Base-by-base conservation (phyloP, 2,888 invertebrate genomes). In the Amphipoea oculea region DNA sequence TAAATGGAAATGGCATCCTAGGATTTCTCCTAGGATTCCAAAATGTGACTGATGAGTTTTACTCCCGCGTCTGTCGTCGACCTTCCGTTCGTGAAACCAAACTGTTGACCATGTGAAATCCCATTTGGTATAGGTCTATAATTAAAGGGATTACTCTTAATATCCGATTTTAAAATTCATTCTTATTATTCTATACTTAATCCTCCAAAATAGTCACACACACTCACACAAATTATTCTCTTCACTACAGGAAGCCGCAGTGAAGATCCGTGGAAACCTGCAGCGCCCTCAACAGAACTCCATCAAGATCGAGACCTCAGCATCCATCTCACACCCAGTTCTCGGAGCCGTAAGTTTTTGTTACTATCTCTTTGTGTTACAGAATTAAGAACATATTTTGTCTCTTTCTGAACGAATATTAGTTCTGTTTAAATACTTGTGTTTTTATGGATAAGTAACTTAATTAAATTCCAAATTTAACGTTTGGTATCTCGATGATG, bases 271-370 rank as follows among this genome's bases (percentile, higher is more conserved):
- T 23, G 95, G 94, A 54, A 89, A 89, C 17, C 51, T 95, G 6
- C 85, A 91, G 51, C 92, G 92, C 12, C 93, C 94, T 7, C 90
- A 88, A 14, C 93, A 94, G 29, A 94, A 95, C 88, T 88, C 89
- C 20, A 76, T 96, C 86, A 94, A 93, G 86, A 91, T 96, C 1
- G 96, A 96, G 85, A 93, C 95, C 2, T 88, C 93, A 4, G 94
- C 94, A 1, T 89, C 93, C 72, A 74, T 95, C 77, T 93, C 94
- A 0, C 95, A 95, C 86, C 93, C 95, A 1, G 91, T 92, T 45
- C 92, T 96, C 76, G 96, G 96, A 84, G 90, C 89, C 63, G 96
- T 96, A 92, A 93, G 96, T 93, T 42, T 14, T 40, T 66, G n/a
- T 60, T 77, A 14, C 6, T 74, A 14, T 75, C 1, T 63, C 14